A percentile compares a stretch with the other conserved stretches of the same genome.
phyloP scores from a whole-genome alignment of 2,113 vertebrate genomes.

The Caranx ignobilis region DNA sequence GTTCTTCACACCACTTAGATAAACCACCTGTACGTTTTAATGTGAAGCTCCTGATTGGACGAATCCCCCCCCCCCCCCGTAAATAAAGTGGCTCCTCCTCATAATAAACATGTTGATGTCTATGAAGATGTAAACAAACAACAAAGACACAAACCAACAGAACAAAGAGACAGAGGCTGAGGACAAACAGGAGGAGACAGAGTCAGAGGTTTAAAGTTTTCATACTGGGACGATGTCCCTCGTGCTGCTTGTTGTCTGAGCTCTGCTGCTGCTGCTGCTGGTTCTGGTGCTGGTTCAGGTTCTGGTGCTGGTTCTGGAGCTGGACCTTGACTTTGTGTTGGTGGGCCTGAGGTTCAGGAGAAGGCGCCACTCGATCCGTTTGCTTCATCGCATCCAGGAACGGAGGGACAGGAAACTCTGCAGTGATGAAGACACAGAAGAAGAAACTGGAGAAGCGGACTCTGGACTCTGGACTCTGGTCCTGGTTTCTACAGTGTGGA shows the following conservation, averaged over 20 bases:
- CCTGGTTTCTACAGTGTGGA: too few relatives aligned
- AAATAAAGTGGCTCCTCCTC: too few relatives aligned
- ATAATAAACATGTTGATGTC: too few relatives aligned
- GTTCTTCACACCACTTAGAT: too few relatives aligned
- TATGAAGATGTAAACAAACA: too few relatives aligned
- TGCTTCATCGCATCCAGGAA: constrained; percentile 85
- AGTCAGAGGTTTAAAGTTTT: neutral
- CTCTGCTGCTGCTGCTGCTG: constrained; percentile 55
- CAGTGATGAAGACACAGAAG: neutral
- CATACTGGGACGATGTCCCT: constrained; percentile 69
- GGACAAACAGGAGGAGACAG: too few relatives aligned
- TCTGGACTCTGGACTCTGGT: neutral
- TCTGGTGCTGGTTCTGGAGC: constrained; percentile 49
- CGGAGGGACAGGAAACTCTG: constrained; percentile 83
- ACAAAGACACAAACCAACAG: too few relatives aligned
- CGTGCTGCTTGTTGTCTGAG: constrained; percentile 60
- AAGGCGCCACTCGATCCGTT: constrained; percentile 69
- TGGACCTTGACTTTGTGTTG: constrained; percentile 67
- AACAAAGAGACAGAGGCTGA: neutral
- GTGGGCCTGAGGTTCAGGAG: constrained; percentile 73
- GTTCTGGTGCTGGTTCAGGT: constrained; percentile 35
- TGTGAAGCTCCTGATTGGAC: too few relatives aligned
- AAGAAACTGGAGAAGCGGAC: neutral
- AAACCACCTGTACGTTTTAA: too few relatives aligned
- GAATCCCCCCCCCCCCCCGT: too few relatives aligned